Percentiles rank a stretch among this genome's conserved stretches.
Conservation (phyloP, 2,797 vertebrate genomes). For the Aphelocoma californica region DNA sequence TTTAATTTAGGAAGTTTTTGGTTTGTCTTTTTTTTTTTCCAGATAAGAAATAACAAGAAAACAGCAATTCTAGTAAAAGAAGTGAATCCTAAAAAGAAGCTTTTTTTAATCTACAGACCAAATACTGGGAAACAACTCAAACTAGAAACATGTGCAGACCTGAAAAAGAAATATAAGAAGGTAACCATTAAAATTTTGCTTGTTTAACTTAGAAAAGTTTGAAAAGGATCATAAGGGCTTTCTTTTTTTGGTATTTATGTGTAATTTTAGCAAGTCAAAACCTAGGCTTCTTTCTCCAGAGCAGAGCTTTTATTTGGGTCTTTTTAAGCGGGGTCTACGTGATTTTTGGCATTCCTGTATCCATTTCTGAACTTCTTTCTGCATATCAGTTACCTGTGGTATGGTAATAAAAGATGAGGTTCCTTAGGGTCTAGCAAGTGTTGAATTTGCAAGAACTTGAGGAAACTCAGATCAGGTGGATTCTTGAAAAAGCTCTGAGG, state of each 20-base stretch:
- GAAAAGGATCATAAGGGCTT: neutral
- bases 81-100: constrained; percentile 93
- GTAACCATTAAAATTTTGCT: constrained; percentile 65
- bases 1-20: neutral
- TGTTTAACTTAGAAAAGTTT: neutral
- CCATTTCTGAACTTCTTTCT: neutral
- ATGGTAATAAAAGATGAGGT: neutral
- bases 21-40: neutral
- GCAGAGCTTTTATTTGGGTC: neutral
- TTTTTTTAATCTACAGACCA: constrained; percentile 94
- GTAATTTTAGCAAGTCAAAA: neutral
- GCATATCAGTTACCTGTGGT: neutral
- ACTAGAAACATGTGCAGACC: constrained; percentile 89
- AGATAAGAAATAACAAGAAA: constrained; percentile 99
- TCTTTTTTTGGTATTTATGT: neutral
- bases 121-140: constrained; percentile 97
- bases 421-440: neutral
- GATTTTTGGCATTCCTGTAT: neutral
- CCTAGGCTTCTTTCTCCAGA: neutral
- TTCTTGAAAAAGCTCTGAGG: neutral
- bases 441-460: neutral
- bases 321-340: accelerated
- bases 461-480: neutral
- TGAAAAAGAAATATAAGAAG: constrained; percentile 99
- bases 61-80: constrained; percentile 94